Conservation (phyloP, 2,797 vertebrate genomes). For the Aulostomus chinensis region DNA sequence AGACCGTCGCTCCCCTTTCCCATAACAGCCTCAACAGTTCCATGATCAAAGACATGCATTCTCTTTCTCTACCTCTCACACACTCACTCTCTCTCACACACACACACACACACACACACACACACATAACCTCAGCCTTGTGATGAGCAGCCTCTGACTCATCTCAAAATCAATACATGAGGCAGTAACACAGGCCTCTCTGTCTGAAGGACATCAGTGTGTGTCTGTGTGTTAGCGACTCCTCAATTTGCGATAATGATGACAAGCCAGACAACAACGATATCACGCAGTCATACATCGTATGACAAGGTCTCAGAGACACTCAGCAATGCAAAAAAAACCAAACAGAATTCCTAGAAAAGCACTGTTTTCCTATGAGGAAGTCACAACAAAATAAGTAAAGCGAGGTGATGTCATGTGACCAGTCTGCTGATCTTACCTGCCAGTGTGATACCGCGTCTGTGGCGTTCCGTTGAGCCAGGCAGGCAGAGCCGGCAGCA, state of each 20-base stretch:
- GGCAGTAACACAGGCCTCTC: conserved; percentile 51
- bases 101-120: conserved; percentile 2
- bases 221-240: conserved; percentile 33
- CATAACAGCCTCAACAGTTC: conserved; percentile 19
- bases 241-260: conserved; percentile 9
- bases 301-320: background rate
- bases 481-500: conserved; percentile 21
- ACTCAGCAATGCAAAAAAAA: background rate
- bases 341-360: conserved; percentile 14
- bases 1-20: conserved; percentile 17
- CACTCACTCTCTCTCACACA: background rate
- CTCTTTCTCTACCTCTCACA: background rate
- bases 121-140: conserved; percentile 27
- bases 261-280: conserved; percentile 10
- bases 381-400: conserved; percentile 6
- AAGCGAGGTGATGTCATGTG: background rate
- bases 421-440: conserved; percentile 26
- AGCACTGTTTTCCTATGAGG: background rate
- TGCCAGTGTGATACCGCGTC: conserved; percentile 34
- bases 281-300: conserved; percentile 1
- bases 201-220: conserved; percentile 58
- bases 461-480: conserved; percentile 23
- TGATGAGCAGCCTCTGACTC: conserved; percentile 68
- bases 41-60: conserved; percentile 27
- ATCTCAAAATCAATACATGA: conserved; percentile 69